Conservation (phyloP, 2,888 invertebrate genomes). For the Trissolcus brochymenae region DNA sequence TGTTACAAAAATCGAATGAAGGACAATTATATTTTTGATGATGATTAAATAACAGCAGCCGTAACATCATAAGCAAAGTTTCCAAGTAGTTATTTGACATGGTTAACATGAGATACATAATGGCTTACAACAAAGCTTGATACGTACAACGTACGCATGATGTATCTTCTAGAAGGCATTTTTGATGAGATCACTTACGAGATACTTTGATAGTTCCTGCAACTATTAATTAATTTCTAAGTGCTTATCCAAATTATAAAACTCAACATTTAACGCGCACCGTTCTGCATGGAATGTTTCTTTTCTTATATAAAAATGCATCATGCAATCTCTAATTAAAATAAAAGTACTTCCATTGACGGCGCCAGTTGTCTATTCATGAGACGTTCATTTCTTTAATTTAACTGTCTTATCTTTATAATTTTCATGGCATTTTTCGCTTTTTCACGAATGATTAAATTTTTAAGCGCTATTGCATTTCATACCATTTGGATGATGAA, state of each 20-base stretch:
- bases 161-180: conserved; percentile 15
- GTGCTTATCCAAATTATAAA: conserved; percentile 2
- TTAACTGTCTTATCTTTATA: too few species aligned
- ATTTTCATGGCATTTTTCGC: too few species aligned
- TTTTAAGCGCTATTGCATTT: too few species aligned
- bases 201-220: conserved; percentile 21
- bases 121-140: conserved; percentile 5
- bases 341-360: too few species aligned
- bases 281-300: not conserved
- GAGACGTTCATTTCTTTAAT: too few species aligned
- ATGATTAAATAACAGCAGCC: too few species aligned
- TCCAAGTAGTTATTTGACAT: conserved; percentile 20
- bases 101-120: conserved; percentile 13
- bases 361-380: not conserved
- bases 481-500: too few species aligned
- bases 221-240: conserved; percentile 16
- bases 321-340: conserved; percentile 1
- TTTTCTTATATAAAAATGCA: not conserved
- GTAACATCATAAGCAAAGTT: too few species aligned
- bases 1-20: not conserved
- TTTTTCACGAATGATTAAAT: too few species aligned
- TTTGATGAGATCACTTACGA: conserved; percentile 13
- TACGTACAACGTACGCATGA: conserved; percentile 12
- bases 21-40: not conserved
- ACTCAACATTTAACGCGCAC: not conserved